phyloP scores from a whole-genome alignment of 2,797 vertebrate species.

The Malurus splendens region DNA sequence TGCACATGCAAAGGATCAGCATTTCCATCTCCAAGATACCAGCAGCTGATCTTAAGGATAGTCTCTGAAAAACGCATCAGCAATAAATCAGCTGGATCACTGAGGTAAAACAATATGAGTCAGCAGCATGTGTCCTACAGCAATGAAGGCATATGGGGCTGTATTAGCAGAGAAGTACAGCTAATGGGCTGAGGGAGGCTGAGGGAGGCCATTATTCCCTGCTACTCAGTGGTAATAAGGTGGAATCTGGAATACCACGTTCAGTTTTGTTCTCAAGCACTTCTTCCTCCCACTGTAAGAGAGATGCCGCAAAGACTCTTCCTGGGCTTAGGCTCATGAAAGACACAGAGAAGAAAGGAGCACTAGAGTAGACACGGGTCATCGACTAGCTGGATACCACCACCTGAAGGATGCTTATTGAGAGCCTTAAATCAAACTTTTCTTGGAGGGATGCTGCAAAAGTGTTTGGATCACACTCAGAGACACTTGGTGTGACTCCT shows the following conservation, averaged over 20 bases:
- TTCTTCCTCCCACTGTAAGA: neutral
- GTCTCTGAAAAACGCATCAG: slow-evolving; percentile 15
- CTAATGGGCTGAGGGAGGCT: neutral
- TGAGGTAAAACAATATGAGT: slow-evolving; percentile 13
- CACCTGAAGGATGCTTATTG: neutral
- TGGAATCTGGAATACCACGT: rapidly evolving
- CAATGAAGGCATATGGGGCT: neutral
- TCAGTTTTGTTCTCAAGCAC: neutral
- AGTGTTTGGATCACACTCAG: neutral
- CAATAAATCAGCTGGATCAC: slow-evolving; percentile 30
- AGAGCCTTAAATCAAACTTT: neutral
- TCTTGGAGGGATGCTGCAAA: neutral
- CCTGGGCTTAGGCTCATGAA: neutral
- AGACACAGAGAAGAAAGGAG: neutral
- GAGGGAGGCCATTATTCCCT: neutral
- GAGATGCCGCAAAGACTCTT: neutral
- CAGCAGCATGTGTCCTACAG: neutral
- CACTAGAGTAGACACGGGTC: neutral
- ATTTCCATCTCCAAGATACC: neutral
- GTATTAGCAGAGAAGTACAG: neutral
- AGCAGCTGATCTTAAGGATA: slow-evolving; percentile 3
- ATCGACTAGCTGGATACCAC: neutral
- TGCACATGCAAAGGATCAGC: slow-evolving; percentile 71
- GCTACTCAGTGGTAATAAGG: neutral
- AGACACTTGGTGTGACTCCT: rapidly evolving